Conservation (phyloP, 2,113 vertebrate species). For the Pelusios castaneus region DNA sequence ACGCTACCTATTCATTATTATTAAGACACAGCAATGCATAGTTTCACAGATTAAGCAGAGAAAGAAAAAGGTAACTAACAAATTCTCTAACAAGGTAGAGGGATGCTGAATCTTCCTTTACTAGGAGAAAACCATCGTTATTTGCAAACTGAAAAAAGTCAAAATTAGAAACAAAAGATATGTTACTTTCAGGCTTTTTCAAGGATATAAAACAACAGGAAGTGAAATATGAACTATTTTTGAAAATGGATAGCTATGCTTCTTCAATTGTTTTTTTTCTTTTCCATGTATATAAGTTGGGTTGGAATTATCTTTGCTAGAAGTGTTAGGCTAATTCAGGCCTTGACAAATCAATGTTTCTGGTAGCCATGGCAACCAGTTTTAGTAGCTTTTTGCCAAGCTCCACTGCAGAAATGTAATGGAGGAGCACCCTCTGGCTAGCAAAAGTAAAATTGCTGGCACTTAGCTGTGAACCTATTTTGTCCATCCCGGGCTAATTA, state of each 20-base stretch:
- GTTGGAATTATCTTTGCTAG: background rate
- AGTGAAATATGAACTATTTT: background rate
- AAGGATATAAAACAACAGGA: background rate
- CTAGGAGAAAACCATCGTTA: background rate
- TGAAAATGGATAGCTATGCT: background rate
- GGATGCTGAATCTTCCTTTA: background rate
- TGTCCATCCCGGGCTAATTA: no score
- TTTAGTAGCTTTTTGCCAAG: no score
- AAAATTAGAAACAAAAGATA: background rate
- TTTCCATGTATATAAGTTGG: background rate
- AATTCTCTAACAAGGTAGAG: background rate
- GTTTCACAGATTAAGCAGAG: background rate
- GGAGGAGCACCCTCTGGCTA: no score
- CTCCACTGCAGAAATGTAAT: no score
- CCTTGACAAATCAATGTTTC: no score
- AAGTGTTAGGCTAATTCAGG: constrained; percentile 10
- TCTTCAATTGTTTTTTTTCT: background rate
- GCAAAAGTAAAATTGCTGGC: no score
- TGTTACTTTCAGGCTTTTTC: background rate
- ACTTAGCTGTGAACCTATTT: no score
- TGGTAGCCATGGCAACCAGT: no score
- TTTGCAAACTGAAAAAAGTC: background rate
- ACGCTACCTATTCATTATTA: background rate
- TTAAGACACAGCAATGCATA: background rate
- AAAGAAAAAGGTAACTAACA: background rate